phyloP scores from a whole-genome alignment of 2,797 vertebrate species.

The Pipistrellus pipistrellus region DNA sequence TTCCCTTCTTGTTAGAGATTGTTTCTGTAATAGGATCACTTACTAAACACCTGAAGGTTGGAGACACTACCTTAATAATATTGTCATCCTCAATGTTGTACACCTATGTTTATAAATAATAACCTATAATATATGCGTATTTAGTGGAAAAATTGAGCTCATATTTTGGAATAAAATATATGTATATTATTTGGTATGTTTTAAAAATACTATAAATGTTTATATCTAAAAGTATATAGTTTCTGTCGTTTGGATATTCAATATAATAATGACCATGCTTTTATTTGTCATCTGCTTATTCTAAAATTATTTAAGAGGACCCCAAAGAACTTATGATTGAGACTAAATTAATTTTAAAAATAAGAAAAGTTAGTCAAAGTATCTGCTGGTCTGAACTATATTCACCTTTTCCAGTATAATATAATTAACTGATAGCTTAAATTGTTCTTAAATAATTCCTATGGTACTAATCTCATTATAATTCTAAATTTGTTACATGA shows the following conservation, averaged over 20 bases:
- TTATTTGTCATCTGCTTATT: slow-evolving; percentile 9
- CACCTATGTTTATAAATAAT: background rate
- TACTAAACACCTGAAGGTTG: background rate
- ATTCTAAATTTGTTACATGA: background rate
- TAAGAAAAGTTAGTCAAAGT: background rate
- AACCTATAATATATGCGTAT: background rate
- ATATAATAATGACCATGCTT: background rate
- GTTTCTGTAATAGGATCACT: background rate
- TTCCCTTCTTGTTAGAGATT: background rate
- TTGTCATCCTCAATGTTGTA: background rate
- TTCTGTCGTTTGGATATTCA: background rate
- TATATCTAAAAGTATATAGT: background rate
- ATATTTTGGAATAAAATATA: background rate
- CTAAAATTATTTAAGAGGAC: background rate
- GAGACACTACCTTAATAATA: background rate
- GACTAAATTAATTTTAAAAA: background rate
- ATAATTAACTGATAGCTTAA: too few relatives aligned
- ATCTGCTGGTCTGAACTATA: background rate
- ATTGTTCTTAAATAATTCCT: too few relatives aligned
- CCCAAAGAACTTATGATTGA: background rate
- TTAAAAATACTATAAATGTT: background rate
- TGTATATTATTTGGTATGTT: background rate
- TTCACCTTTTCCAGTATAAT: too few relatives aligned
- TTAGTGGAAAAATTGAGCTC: background rate
- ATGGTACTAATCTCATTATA: background rate